These are phyloP conservation scores for Drosophila trichaetosa DNA, from an alignment of 2,888 invertebrate species.

Conservation along the genomic window DNA sequence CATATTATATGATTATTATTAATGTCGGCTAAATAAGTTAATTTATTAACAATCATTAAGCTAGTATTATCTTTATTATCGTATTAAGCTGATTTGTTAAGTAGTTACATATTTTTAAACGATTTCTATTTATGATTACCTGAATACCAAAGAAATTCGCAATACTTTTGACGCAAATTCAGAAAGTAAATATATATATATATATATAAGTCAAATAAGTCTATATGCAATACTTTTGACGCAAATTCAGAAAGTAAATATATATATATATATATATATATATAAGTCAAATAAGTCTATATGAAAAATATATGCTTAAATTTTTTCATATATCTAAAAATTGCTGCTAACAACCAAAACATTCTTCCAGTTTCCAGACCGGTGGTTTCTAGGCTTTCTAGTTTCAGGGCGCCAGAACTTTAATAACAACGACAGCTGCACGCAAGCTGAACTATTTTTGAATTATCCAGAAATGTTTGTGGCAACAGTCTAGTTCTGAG, in stretches of 20 bases:
- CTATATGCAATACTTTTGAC: neutral
- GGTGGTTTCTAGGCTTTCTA: too few species aligned
- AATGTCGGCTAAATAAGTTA: too few species aligned
- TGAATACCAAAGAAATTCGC: too few species aligned
- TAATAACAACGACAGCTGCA: neutral
- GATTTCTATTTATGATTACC: too few species aligned
- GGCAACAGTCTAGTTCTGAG: neutral
- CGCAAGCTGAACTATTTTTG: neutral
- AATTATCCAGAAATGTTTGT: neutral
- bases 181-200: neutral
- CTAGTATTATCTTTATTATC: too few species aligned
- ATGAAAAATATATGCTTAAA: neutral
- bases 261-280: neutral
- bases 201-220: too few species aligned
- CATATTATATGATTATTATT: too few species aligned
- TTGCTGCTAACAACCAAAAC: neutral
- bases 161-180: neutral
- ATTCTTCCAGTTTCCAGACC: neutral
- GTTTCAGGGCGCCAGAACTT: neutral
- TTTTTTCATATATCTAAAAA: neutral
- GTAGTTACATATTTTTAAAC: too few species aligned
- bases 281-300: too few species aligned
- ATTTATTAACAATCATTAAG: too few species aligned
- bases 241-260: neutral
- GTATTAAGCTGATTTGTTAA: too few species aligned